phyloP scores from a whole-genome alignment of 2,888 invertebrate genomes.

The Nemapogon koenigi region DNA sequence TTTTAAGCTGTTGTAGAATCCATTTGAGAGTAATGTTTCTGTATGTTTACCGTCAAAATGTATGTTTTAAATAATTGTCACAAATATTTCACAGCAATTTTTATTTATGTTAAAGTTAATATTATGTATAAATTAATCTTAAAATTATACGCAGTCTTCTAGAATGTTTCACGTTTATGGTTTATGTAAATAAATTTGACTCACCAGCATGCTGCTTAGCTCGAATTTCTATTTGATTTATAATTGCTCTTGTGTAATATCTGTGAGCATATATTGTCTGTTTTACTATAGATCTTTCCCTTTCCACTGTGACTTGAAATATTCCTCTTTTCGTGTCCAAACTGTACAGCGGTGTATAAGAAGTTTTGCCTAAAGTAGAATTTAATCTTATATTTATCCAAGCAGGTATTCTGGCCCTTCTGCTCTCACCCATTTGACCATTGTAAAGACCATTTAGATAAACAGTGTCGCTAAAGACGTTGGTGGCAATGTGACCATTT shows the following conservation, averaged over 20 bases:
- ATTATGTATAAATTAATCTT: not conserved
- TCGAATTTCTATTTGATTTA: slow-evolving; percentile 54
- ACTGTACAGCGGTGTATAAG: slow-evolving; percentile 44
- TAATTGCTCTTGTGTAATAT: slow-evolving; percentile 52
- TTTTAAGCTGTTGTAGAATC: no score
- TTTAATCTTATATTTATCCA: slow-evolving; percentile 62
- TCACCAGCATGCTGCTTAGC: slow-evolving; percentile 45
- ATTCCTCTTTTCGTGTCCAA: slow-evolving; percentile 50
- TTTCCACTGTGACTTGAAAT: slow-evolving; percentile 51
- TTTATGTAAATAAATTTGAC: slow-evolving; percentile 9
- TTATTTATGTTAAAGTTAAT: not conserved
- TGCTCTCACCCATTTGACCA: slow-evolving; percentile 60
- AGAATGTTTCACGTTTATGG: no score
- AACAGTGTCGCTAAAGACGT: slow-evolving; percentile 63
- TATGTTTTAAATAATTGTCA: no score
- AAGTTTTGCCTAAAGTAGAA: slow-evolving; percentile 41
- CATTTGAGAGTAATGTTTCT: no score
- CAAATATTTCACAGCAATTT: no score
- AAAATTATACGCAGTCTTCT: not conserved
- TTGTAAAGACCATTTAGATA: slow-evolving; percentile 69
- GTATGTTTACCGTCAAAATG: no score
- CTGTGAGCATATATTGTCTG: slow-evolving; percentile 55
- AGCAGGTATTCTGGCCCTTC: slow-evolving; percentile 66
- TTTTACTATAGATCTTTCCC: slow-evolving; percentile 50
- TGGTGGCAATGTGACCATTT: slow-evolving; percentile 67